A percentile compares a stretch with the other conserved stretches of the same genome.
These are phyloP conservation scores for Apteryx mantelli DNA, from an alignment of 2,113 vertebrate genomes.

Conservation along the genomic window DNA sequence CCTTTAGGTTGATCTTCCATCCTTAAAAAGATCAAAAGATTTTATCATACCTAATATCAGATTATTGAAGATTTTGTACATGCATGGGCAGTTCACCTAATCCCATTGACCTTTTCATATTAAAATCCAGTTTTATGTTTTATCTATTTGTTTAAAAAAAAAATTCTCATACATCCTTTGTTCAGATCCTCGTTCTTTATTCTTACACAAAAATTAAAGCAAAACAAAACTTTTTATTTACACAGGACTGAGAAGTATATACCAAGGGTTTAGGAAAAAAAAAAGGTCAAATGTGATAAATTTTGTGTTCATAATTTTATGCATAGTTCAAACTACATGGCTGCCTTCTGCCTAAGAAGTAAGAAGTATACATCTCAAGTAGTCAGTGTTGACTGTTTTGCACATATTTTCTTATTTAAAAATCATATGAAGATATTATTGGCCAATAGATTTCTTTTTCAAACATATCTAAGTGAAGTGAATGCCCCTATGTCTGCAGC, in stretches of 20 bases:
- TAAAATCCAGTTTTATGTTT: conserved; percentile 57
- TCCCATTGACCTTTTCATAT: conserved; percentile 61
- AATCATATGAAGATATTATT: not conserved
- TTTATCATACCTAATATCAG: conserved; percentile 53
- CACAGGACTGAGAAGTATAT: not conserved
- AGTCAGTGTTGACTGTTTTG: not conserved
- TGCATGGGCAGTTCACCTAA: conserved; percentile 42
- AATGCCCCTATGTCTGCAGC: not conserved
- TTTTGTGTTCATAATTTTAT: not conserved
- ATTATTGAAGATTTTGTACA: conserved; percentile 57
- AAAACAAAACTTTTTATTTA: not conserved
- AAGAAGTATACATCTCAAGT: not conserved
- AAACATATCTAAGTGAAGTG: not conserved
- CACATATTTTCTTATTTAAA: not conserved
- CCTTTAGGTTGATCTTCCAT: conserved; percentile 4
- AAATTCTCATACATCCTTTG: not conserved
- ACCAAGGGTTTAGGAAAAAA: not conserved
- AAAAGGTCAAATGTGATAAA: rapidly evolving
- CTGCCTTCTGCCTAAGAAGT: not conserved
- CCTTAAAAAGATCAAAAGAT: conserved; percentile 62
- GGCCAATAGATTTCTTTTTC: not conserved
- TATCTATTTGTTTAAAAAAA: not conserved
- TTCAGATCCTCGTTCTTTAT: not conserved
- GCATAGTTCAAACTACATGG: rapidly evolving
- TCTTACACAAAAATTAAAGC: not conserved